Evolutionary conservation across 2,113 vertebrate genomes (phyloP).

Genomic region (Smithornis capensis): DNA sequence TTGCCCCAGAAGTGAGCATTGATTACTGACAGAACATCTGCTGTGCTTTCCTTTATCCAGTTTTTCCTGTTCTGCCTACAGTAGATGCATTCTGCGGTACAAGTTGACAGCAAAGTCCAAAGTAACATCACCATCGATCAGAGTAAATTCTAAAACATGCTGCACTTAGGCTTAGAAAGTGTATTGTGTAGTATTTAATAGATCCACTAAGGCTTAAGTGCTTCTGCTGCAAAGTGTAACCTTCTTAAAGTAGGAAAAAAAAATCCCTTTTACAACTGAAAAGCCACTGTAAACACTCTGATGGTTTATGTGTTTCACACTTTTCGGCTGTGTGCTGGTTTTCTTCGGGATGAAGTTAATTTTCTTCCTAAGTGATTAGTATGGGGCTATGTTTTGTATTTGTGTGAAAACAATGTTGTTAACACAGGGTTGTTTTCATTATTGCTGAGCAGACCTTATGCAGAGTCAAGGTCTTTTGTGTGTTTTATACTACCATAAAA

Average conservation of each 20-base stretch:
- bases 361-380: background rate
- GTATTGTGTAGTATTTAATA: background rate
- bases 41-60: background rate
- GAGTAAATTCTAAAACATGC: slow-evolving; percentile 7
- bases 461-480: background rate
- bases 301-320: background rate
- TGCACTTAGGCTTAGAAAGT: background rate
- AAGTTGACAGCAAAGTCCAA: slow-evolving; percentile 1
- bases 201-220: slow-evolving; percentile 26
- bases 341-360: background rate
- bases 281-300: background rate
- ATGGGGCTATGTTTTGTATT: background rate
- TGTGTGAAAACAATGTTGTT: background rate
- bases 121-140: slow-evolving; percentile 13
- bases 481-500: background rate
- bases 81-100: background rate
- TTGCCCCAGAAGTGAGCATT: background rate
- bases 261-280: background rate
- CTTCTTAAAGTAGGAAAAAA: background rate
- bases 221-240: background rate
- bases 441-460: background rate
- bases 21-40: background rate
- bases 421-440: background rate
- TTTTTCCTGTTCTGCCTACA: background rate
- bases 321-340: background rate